These are phyloP conservation scores for Tigriopus japonicus DNA, from an alignment of 1,140 invertebrate species.

Conservation along the genomic window DNA sequence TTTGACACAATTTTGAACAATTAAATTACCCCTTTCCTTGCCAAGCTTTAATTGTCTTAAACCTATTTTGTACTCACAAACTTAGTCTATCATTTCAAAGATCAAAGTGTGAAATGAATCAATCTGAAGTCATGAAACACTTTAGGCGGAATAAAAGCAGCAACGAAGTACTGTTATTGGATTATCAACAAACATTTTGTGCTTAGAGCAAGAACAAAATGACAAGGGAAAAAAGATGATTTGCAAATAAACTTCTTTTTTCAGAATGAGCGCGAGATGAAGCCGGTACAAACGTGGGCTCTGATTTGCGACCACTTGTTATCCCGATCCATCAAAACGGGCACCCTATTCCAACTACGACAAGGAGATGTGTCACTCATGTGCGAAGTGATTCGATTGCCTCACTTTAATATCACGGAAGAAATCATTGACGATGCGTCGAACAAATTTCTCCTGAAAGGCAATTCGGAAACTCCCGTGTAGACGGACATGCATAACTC, in stretches of 20 bases:
- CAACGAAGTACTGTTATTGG: too few species aligned
- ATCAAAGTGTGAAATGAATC: too few species aligned
- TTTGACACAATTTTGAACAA: too few species aligned
- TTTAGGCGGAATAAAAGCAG: too few species aligned
- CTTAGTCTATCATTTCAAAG: too few species aligned
- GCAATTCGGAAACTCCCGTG: conserved; percentile 92
- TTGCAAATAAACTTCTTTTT: too few species aligned
- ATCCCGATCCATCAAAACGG: conserved; percentile 53
- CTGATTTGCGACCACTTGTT: conserved; percentile 73
- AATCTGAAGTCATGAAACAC: too few species aligned
- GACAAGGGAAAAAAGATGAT: too few species aligned
- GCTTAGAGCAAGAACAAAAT: too few species aligned
- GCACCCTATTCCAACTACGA: conserved; percentile 65
- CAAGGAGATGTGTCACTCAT: conserved; percentile 82
- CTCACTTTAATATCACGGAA: conserved; percentile 81
- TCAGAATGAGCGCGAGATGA: conserved; percentile 35
- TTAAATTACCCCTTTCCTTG: too few species aligned
- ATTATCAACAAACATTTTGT: not conserved
- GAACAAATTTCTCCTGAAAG: conserved; percentile 78
- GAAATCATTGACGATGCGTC: conserved; percentile 89
- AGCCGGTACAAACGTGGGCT: conserved; percentile 68
- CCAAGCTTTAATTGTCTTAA: too few species aligned
- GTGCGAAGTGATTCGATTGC: conserved; percentile 60
- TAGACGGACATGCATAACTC: conserved; percentile 28
- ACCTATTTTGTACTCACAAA: too few species aligned